phyloP scores from a whole-genome alignment of 2,888 invertebrate genomes.

The Drosophila eohydei region DNA sequence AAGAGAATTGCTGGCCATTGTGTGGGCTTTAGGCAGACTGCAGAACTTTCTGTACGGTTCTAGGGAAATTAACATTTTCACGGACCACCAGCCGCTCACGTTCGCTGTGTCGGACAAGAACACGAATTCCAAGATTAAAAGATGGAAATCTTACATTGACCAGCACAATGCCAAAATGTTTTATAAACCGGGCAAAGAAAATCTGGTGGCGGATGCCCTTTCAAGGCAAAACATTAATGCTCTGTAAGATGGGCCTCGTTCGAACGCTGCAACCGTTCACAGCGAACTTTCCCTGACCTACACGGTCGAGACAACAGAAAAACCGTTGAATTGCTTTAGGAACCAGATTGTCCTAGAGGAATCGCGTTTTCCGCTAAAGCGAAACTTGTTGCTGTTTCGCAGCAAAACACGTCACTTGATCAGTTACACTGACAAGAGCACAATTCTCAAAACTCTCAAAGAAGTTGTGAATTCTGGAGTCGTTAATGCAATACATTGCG shows the following conservation, averaged over 20 bases:
- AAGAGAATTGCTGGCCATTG: slow-evolving; percentile 3
- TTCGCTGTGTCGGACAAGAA: background rate
- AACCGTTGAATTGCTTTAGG: slow-evolving; percentile 1
- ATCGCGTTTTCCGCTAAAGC: slow-evolving; percentile 1
- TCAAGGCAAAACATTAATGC: too few relatives aligned
- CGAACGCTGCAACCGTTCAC: too few relatives aligned
- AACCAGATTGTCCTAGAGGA: slow-evolving; percentile 2
- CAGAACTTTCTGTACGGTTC: slow-evolving; percentile 2
- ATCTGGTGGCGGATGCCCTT: too few relatives aligned
- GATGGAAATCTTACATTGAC: too few relatives aligned
- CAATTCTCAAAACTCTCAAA: background rate
- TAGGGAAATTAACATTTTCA: slow-evolving; percentile 1
- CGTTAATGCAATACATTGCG: background rate
- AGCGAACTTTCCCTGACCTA: too few relatives aligned
- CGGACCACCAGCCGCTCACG: background rate
- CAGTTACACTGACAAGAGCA: background rate
- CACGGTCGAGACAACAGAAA: background rate
- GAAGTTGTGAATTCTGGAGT: slow-evolving; percentile 1
- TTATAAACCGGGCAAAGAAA: too few relatives aligned
- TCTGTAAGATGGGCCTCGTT: too few relatives aligned
- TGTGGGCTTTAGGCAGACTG: slow-evolving; percentile 13
- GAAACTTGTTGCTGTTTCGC: background rate
- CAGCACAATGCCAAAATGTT: too few relatives aligned
- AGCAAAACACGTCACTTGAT: slow-evolving; percentile 5
- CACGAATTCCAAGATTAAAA: background rate